phyloP scores from a whole-genome alignment of 92 coral and sea anemone genomes.

The Actinernus sp. region DNA sequence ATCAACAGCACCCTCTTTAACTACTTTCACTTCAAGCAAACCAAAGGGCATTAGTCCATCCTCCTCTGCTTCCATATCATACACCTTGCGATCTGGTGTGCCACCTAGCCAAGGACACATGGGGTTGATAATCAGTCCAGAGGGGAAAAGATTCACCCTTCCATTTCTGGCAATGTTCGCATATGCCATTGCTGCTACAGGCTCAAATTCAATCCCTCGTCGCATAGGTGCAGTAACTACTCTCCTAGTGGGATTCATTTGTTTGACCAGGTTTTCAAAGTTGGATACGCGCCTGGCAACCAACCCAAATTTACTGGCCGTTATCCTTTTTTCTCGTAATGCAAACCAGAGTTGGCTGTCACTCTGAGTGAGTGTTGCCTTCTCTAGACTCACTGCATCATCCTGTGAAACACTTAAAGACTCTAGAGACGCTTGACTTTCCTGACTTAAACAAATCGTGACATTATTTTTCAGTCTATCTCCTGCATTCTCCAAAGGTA shows the following conservation, averaged over 20 bases:
- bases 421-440: slow-evolving; percentile 18
- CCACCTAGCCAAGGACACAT: too few relatives aligned
- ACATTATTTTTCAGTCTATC: slow-evolving; percentile 35
- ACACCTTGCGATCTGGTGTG: too few relatives aligned
- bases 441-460: slow-evolving; percentile 25
- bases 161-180: slow-evolving; percentile 38
- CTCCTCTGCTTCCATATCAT: too few relatives aligned
- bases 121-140: too few relatives aligned
- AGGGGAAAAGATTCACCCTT: slow-evolving; percentile 32
- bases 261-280: too few relatives aligned
- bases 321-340: slow-evolving; percentile 33
- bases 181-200: slow-evolving; percentile 53
- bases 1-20: too few relatives aligned
- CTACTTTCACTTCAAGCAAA: too few relatives aligned
- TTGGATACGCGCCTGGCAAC: too few relatives aligned
- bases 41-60: slow-evolving; percentile 51
- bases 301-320: too few relatives aligned
- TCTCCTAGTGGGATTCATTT: slow-evolving; percentile 35
- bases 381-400: slow-evolving; percentile 17
- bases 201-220: slow-evolving; percentile 58
- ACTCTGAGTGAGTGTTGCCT: slow-evolving; percentile 30
- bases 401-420: slow-evolving; percentile 19
- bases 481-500: too few relatives aligned
- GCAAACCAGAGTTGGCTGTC: slow-evolving; percentile 22
- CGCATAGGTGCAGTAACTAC: slow-evolving; percentile 60